Base-by-base conservation (phyloP, 2,797 vertebrate genomes). In the Phalloptychus januarius region DNA sequence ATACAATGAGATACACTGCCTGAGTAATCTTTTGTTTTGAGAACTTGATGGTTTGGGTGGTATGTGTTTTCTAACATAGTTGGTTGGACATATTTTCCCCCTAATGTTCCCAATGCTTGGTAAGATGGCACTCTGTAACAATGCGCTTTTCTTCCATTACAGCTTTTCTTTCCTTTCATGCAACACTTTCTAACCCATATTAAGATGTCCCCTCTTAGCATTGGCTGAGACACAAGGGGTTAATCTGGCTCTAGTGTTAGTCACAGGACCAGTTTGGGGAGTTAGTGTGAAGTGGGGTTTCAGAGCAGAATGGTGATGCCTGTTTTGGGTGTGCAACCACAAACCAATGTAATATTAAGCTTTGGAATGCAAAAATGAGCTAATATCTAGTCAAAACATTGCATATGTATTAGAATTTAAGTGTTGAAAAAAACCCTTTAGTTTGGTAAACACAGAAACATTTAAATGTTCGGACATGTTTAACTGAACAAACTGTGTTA, bases 1-100 rank as follows among this genome's bases (percentile, higher is more conserved):
- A 67, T 38, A 38, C 61, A 58, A 38, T 38, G 18, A 65, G 16
- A 63, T 65, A 36, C 31, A 10, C 18, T 38, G 33, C 61, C 61
- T 65, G 36, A 65, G 61, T 65, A 65, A 65, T 65, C 61, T 65
- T 11, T 10, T 20, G 18, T 65, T 65, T 65, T 65, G 18, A 65
- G 33, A 38, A 65, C 61, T 18, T 65, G 8, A 23, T 65, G 18
- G 8, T 67, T 67, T 38, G 16, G 31, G 8, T 38, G 10, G 16
- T 3, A 67, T 40, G 36, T 67, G 18, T 65, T 65, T 31, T 65
- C 16, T 28, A 58, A 58, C 54, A 31, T 28, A 58, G 28, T 58
- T 58, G 54, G 28, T 58, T 58, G 54, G 6, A 46, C 45, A 48
- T 16, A 48, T 33, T 46, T 31, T 33, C 2, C 45, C 70, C 16